phyloP scores from a whole-genome alignment of 92 coral and sea anemone species.

The Palythoa grandis region DNA sequence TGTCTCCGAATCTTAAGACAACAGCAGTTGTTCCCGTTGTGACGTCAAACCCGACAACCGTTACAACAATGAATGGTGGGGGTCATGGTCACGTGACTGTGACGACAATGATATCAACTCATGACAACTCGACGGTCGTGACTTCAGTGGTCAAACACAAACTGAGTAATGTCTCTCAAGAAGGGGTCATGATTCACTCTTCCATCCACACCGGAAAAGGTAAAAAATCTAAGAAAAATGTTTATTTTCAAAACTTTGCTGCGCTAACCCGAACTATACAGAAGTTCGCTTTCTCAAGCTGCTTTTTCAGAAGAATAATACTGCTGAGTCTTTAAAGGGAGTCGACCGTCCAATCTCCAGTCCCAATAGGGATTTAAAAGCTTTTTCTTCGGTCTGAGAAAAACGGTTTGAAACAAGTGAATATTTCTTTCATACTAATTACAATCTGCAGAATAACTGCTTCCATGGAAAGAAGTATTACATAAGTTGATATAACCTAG shows the following conservation, averaged over 20 bases:
- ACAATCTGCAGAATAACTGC: too few relatives aligned
- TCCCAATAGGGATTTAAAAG: too few relatives aligned
- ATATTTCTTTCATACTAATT: too few relatives aligned
- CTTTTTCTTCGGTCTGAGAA: too few relatives aligned
- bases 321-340: too few relatives aligned
- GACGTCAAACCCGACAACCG: constrained; percentile 38
- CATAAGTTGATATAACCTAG: neutral
- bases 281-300: too few relatives aligned
- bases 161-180: constrained; percentile 61
- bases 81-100: constrained; percentile 77
- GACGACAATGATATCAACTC: constrained; percentile 84
- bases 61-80: constrained; percentile 45
- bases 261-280: too few relatives aligned
- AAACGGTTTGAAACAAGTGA: too few relatives aligned
- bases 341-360: too few relatives aligned
- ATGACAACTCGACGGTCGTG: constrained; percentile 75
- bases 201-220: constrained; percentile 76
- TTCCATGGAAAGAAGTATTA: neutral
- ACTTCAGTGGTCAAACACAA: constrained; percentile 83
- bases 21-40: constrained; percentile 33
- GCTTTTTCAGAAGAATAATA: too few relatives aligned
- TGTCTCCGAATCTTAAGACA: constrained; percentile 27
- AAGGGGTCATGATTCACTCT: constrained; percentile 79
- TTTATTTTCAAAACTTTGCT: too few relatives aligned
- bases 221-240: neutral